phyloP scores from a whole-genome alignment of 2,113 vertebrate genomes.

The Cairina moschata region DNA sequence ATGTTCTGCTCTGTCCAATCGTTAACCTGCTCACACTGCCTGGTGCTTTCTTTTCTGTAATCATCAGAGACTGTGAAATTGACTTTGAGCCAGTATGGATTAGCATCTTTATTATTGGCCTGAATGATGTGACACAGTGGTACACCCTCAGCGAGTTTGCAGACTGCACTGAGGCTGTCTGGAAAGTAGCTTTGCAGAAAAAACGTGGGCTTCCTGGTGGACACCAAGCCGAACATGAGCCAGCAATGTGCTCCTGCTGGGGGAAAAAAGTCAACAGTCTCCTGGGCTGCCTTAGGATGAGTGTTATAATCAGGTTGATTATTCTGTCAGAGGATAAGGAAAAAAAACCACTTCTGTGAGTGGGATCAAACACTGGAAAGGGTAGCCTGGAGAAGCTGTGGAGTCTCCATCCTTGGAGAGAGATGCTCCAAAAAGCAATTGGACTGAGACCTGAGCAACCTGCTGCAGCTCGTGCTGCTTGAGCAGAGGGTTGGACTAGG shows the following conservation, averaged over 20 bases:
- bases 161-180: rapidly evolving
- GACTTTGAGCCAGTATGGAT: not conserved
- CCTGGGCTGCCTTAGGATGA: not conserved
- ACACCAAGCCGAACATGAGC: rapidly evolving
- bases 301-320: not conserved
- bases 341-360: not conserved
- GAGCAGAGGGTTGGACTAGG: not conserved
- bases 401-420: not conserved
- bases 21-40: not conserved
- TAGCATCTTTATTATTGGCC: not conserved
- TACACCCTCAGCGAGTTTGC: not conserved
- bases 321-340: rapidly evolving
- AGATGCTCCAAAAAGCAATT: not conserved
- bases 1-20: not conserved
- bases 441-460: not conserved
- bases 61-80: not conserved
- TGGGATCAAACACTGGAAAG: rapidly evolving
- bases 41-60: not conserved
- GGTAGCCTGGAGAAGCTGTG: not conserved
- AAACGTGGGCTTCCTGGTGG: not conserved
- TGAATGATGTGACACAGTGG: not conserved
- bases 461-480: not conserved
- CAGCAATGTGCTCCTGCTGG: not conserved
- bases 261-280: no score
- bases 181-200: not conserved